phyloP scores from a whole-genome alignment of 1,140 invertebrate genomes.

The Drosophila ercepeae region DNA sequence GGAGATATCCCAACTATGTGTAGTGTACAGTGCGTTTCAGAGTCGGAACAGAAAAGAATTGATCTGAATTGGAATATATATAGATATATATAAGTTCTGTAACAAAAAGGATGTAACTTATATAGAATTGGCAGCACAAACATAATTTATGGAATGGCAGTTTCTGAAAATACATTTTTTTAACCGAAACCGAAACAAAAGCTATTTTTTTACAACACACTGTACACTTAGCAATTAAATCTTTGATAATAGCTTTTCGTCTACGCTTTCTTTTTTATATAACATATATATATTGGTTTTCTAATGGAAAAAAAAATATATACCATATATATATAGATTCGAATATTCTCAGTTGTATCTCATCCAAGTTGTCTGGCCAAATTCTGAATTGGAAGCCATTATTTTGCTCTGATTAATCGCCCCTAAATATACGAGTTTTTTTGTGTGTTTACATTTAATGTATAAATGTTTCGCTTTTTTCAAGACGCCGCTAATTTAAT shows the following conservation, averaged over 20 bases:
- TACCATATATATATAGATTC: not conserved
- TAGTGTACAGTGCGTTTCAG: constrained; percentile 26
- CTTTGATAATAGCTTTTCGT: not conserved
- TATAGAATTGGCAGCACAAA: not conserved
- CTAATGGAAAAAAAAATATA: too few relatives aligned
- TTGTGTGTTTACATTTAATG: not conserved
- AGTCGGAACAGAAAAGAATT: not conserved
- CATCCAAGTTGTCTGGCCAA: not conserved
- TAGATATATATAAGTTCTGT: not conserved
- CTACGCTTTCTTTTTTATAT: not conserved
- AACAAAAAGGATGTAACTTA: not conserved
- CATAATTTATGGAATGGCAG: not conserved
- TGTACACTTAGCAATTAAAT: not conserved
- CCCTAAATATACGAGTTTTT: not conserved
- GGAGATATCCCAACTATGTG: not conserved
- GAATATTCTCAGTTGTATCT: not conserved
- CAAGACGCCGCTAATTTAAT: not conserved
- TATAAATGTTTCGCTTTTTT: too few relatives aligned
- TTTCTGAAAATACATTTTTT: not conserved
- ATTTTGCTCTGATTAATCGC: not conserved
- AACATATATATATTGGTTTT: not conserved
- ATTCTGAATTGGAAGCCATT: constrained; percentile 4
- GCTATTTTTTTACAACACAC: not conserved
- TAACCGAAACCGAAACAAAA: too few relatives aligned
- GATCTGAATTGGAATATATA: not conserved